Evolutionary conservation across 2,888 invertebrate species (phyloP).

Genomic region (Eumerus sabulonum): DNA sequence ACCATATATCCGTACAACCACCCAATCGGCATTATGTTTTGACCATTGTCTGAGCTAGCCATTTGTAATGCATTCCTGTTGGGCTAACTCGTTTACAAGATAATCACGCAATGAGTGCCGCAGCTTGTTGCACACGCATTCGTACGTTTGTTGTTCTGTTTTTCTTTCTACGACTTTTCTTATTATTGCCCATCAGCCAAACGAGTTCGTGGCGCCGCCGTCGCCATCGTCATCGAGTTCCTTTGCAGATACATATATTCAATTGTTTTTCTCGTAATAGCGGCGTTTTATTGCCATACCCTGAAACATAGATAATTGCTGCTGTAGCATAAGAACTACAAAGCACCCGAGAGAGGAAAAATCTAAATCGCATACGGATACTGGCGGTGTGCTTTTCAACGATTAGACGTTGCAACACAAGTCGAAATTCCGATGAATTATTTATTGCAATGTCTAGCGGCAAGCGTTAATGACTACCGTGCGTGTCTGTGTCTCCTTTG

Average conservation of each 20-base stretch:
- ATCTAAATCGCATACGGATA: slow-evolving; percentile 29
- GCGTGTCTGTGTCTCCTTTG: slow-evolving; percentile 55
- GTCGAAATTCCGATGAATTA: slow-evolving; percentile 63
- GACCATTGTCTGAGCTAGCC: slow-evolving; percentile 54
- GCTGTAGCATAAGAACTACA: slow-evolving; percentile 24
- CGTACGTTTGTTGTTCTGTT: slow-evolving; percentile 30
- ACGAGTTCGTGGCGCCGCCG: slow-evolving; percentile 70
- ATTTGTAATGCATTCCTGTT: slow-evolving; percentile 66
- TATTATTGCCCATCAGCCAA: slow-evolving; percentile 38
- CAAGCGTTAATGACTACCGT: slow-evolving; percentile 62
- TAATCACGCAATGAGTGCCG: slow-evolving; percentile 62
- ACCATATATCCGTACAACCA: not conserved
- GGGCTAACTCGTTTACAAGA: slow-evolving; percentile 69
- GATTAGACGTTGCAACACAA: slow-evolving; percentile 36
- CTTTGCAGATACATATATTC: slow-evolving; percentile 51
- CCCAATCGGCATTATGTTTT: slow-evolving; percentile 25
- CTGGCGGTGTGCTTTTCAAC: slow-evolving; percentile 29
- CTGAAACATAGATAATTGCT: slow-evolving; percentile 34
- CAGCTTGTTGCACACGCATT: slow-evolving; percentile 63
- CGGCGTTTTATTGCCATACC: slow-evolving; percentile 36
- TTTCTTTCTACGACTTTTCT: too few species aligned
- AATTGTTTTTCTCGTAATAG: slow-evolving; percentile 61
- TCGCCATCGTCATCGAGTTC: slow-evolving; percentile 9
- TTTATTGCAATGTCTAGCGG: slow-evolving; percentile 49
- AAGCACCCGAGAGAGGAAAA: slow-evolving; percentile 26